Base-by-base conservation (phyloP, 2,113 vertebrate genomes). In the Lagopus leucura region DNA sequence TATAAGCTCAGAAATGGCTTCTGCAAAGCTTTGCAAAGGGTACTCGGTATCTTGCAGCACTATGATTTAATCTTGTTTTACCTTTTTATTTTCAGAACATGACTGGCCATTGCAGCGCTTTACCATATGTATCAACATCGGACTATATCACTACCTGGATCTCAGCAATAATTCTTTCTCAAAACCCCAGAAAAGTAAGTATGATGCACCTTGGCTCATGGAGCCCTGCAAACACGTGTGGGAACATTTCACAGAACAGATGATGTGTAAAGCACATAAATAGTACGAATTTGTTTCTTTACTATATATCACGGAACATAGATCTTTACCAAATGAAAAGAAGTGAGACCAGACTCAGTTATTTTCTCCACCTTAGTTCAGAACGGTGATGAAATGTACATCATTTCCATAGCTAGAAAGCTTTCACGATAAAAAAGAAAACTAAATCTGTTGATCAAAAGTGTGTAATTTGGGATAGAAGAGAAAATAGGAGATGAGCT, bases 131-230 rank as follows among this genome's bases (percentile, higher is more conserved):
- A 36, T 27, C 98, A 99, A 99, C 99, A 99, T 5, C 98, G 99
- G 14, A 98, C 92, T 13, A 47, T 94, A 77, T 99, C 98, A 0
- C 7, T 88, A 4, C 99, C 99, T 1, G 98, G 98, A 83, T 99
- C 99, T 92, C 98, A 97, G 90, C 98, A 99, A 91, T 98, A 97
- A 96, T 99, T 99, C 84, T 96, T 96, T 48, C 70, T 97, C 79
- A 99, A 94, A 92, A 97, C 98, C 1, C 98, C 99, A 96, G 61
- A 60, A 92, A 96, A 24, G 27, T 73, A 78, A 70, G 79, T 43
- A 18, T 17, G 74, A 5, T 11, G 11, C 13, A 25, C 25, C 54
- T 38, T 43, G 34, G 48, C 45, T 64, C 36, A 79, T 8, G 22
- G 15, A 36, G 43, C 28, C 36, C 27, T 48, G 34, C 12, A 76